A percentile compares a stretch with the other conserved stretches of the same genome.
phyloP scores from a whole-genome alignment of 1,140 invertebrate genomes.

The Tetramorium alpestre region DNA sequence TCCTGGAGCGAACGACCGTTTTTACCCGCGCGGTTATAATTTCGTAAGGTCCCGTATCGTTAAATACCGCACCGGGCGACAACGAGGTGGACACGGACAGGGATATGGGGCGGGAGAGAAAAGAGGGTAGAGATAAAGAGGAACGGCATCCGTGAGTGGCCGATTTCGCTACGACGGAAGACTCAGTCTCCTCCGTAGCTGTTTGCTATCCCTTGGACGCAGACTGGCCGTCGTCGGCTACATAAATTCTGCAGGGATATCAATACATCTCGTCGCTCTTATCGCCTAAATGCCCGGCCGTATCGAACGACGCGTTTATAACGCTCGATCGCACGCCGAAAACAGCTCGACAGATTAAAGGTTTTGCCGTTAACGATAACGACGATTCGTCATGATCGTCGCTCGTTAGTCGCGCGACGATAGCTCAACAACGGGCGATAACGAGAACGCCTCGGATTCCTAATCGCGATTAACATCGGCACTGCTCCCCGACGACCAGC shows the following conservation, averaged over 20 bases:
- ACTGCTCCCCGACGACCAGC: constrained; percentile 32
- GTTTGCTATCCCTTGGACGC: neutral
- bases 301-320: constrained; percentile 22
- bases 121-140: neutral
- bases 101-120: neutral
- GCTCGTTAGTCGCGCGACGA: neutral
- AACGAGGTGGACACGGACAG: neutral
- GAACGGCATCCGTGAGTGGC: neutral
- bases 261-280: neutral
- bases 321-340: neutral
- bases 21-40: neutral
- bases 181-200: neutral
- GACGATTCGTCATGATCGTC: neutral
- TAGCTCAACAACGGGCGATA: neutral
- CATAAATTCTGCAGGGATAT: neutral
- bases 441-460: neutral
- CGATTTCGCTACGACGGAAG: constrained; percentile 11
- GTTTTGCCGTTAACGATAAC: neutral
- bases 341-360: neutral
- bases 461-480: constrained; percentile 27
- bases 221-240: neutral
- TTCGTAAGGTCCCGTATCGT: constrained; percentile 2
- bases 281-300: neutral
- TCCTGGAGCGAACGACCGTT: neutral
- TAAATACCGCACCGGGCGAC: constrained; percentile 5